These are phyloP conservation scores for Anneissia japonica DNA, from an alignment of 35 echinoderm and acorn worm species.

Conservation along the genomic window DNA sequence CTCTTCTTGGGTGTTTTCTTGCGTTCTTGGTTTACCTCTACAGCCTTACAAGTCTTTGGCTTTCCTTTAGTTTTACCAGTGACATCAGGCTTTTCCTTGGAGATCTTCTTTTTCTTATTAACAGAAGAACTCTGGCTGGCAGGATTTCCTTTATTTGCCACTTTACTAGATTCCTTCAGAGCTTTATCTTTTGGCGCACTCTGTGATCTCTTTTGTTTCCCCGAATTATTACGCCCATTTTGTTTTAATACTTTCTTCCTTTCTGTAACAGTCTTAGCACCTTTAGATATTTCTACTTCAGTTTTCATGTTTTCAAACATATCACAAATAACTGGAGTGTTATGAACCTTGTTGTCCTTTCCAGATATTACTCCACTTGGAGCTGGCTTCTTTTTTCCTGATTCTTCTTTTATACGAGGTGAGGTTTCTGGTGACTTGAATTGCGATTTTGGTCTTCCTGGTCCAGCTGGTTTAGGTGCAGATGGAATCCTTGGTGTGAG, in stretches of 20 bases:
- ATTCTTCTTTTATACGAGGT: conserved; percentile 17
- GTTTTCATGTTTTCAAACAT: conserved; percentile 4
- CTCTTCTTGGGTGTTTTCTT: conserved; percentile 8
- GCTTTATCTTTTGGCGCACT: conserved; percentile 5
- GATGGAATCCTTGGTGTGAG: conserved; percentile 48
- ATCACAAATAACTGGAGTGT: conserved; percentile 14
- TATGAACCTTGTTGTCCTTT: background rate
- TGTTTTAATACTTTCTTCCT: conserved; percentile 5
- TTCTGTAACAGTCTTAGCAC: background rate
- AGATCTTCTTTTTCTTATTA: conserved; percentile 6
- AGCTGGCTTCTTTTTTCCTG: conserved; percentile 4
- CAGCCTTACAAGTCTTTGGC: background rate
- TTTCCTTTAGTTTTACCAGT: conserved; percentile 37
- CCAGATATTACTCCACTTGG: background rate
- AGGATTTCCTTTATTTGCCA: background rate
- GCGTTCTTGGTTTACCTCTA: background rate
- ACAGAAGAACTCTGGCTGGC: conserved; percentile 1
- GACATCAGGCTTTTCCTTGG: conserved; percentile 1
- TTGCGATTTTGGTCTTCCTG: background rate
- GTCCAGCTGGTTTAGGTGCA: conserved; percentile 31
- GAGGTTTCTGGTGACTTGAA: conserved; percentile 50
- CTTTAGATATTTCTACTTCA: background rate
- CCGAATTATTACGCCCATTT: background rate
- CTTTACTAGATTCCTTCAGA: background rate
- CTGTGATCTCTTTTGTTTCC: background rate